Percentiles rank a stretch among this genome's conserved stretches.
phyloP scores from a whole-genome alignment of 2,888 invertebrate genomes.

The Andrena marginata region DNA sequence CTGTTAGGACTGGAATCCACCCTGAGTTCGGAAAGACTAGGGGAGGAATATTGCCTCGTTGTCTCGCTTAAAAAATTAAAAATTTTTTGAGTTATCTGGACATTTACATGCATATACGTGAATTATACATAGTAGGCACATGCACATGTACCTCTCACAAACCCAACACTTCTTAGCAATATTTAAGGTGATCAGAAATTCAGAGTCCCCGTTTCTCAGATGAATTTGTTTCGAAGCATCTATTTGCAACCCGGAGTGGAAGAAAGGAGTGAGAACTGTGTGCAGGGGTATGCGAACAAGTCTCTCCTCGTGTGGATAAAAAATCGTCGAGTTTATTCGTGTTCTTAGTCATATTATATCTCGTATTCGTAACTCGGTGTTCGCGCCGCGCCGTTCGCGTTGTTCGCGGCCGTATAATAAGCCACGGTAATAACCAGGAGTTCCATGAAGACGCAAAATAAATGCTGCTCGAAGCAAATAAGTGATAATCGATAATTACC shows the following conservation, averaged over 20 bases:
- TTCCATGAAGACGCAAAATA: slow-evolving; percentile 37
- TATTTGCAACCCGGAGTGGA: neutral
- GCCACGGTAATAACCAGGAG: slow-evolving; percentile 47
- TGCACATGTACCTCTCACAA: too few species aligned
- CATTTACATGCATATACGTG: too few species aligned
- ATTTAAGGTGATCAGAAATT: neutral
- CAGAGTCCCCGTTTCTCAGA: neutral
- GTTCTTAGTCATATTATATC: neutral
- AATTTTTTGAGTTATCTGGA: too few species aligned
- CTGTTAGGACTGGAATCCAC: too few species aligned
- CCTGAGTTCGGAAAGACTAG: too few species aligned
- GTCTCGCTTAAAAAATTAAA: too few species aligned
- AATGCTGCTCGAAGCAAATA: slow-evolving; percentile 20
- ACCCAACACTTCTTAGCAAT: neutral
- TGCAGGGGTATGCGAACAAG: neutral
- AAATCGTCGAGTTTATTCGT: too few species aligned
- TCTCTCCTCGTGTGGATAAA: neutral
- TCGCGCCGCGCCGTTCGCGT: too few species aligned
- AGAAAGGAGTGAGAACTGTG: neutral
- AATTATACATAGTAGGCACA: too few species aligned
- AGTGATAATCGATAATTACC: slow-evolving; percentile 57
- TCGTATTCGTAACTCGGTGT: neutral
- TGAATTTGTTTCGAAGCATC: neutral
- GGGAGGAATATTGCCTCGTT: too few species aligned
- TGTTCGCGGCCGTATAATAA: slow-evolving; percentile 37